Base-by-base conservation (phyloP, 2,888 invertebrate species). In the Leptinotarsa haldemani region DNA sequence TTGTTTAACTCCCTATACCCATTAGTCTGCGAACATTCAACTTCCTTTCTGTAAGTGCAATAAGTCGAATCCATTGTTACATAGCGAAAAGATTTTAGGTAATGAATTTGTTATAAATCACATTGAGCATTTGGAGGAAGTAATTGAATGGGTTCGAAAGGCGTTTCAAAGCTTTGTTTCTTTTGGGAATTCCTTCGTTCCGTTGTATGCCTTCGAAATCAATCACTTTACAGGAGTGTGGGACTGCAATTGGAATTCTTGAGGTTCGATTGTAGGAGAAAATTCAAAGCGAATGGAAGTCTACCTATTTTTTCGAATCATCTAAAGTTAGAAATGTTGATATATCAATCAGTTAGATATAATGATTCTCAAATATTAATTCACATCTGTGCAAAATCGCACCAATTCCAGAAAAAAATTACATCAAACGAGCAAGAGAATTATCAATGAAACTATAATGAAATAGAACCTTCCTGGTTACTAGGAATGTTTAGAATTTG, bases 31-130 rank as follows among this genome's bases (percentile, higher is more conserved):
- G 25, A 40, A 52, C 40, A 3, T 70, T 61, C 40, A 61, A 40
- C 61, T 61, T 61, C 61, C 69, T 64, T 48, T 69, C 25, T 53
- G 61, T 25, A 48, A 70, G 52, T 18, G 71, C 53, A 61, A 52
- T 68, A 68, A 67, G 56, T 69, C 52, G 65, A 58, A 64, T 46
- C 65, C 65, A 69, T 73, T 73, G 69, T 69, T 56, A 65, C 69
- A 68, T 65, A 69, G 63, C 69, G 20, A 52, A 16, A 46, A 65
- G 46, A 56, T 48, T 58, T 73, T 66, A 67, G 61, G 70, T 70
- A 70, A 74, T 70, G 66, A 65, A 66, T 70, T 74, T 40, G 47
- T 74, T 72, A 53, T 73, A 73, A 68, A 73, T 73, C 64, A 53
- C 47, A 50, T 46, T 46, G 52, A 53, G 64, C 58, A 69, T 53